Base-by-base conservation (phyloP, 2,797 vertebrate genomes). In the Moxostoma hubbsi region DNA sequence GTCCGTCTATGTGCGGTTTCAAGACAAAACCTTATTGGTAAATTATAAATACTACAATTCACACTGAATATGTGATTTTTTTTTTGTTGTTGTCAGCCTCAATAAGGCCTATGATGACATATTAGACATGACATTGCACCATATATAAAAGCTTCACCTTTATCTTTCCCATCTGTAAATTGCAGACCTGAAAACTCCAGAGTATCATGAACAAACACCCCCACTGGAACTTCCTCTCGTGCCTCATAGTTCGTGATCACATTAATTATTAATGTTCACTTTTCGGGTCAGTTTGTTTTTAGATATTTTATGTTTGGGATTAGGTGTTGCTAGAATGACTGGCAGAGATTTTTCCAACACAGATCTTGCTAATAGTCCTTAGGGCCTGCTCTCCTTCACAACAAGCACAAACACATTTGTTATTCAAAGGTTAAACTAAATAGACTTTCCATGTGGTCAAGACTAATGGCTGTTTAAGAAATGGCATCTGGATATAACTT, bases 201-300 rank as follows among this genome's bases (percentile, higher is more conserved):
- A 9, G 73, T 46, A 49, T 45, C 5, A 11, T 16, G 0, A 24
- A 63, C 50, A 74, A 70, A 65, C 46, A 63, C 10, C 43, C 9
- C 24, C 59, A 65, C 5, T 59, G 73, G 73, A 81, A 76, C 65
- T 9, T 12, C 50, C 13, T 53, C 51, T 61, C 45, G 7, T 7
- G 16, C 18, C 45, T 54, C 10, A 18, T n/a, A 69, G 61, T 59
- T 46, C 36, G 7, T 36, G 36, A 72, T 51, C n/a, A 7, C 67
- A 82, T 82, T 73, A 36, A 82, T 73, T 49, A 82, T 82, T 81
- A 15, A 82, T 65, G 45, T 18, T 53, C 13, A 53, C 36, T 46
- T 47, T 77, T 72, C 43, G 24, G 6, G 4, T 46, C 63, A 71
- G 36, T 72, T 77, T 81, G 66, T 18, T 7, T 51, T 58, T 55